Percentiles rank a stretch among this genome's conserved stretches.
These are phyloP conservation scores for Stenodera caucasica DNA, from an alignment of 2,888 invertebrate genomes.

Conservation along the genomic window DNA sequence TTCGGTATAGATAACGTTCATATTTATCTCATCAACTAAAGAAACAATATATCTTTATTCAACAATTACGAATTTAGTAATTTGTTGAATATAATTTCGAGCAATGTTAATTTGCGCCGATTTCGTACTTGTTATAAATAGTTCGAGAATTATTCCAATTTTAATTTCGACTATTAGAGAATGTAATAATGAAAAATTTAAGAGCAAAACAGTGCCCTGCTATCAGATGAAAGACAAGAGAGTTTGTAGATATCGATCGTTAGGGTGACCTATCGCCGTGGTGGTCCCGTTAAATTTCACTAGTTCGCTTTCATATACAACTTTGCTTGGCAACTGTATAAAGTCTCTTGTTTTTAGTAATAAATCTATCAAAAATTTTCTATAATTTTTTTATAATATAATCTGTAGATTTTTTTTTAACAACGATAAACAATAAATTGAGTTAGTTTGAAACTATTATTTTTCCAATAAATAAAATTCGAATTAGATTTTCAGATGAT, in stretches of 20 bases:
- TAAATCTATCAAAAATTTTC: slow-evolving; percentile 5
- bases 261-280: slow-evolving; percentile 4
- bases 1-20: too few species aligned
- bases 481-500: background rate
- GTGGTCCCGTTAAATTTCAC: slow-evolving; percentile 9
- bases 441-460: too few species aligned
- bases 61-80: too few species aligned
- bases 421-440: too few species aligned
- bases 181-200: slow-evolving; percentile 9
- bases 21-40: too few species aligned
- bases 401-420: too few species aligned
- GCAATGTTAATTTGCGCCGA: too few species aligned
- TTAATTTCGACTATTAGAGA: background rate
- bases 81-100: too few species aligned
- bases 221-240: background rate
- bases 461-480: too few species aligned
- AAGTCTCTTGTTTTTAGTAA: background rate
- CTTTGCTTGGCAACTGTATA: slow-evolving; percentile 4
- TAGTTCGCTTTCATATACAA: background rate
- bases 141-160: background rate
- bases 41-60: too few species aligned
- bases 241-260: slow-evolving; percentile 10
- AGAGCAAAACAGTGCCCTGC: background rate
- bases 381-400: slow-evolving; percentile 3
- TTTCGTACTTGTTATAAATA: too few species aligned